Evolutionary conservation across 1,140 invertebrate genomes (phyloP), one percentile per base, ranked within the genome.

Genomic region (Lucilia sericata): DNA sequence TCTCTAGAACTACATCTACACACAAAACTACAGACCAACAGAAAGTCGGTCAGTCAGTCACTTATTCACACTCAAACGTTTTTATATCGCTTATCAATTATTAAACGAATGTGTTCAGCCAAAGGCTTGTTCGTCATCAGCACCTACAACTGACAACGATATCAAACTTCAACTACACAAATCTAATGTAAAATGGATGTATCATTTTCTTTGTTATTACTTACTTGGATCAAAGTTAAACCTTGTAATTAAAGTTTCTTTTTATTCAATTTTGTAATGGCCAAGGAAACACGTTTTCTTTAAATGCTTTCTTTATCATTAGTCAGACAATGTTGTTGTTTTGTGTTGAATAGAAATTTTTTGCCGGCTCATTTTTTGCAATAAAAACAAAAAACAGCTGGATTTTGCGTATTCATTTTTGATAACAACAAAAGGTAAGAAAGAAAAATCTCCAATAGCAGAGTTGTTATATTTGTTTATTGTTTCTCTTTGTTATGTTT

Each of bases 351-450:
- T 30, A 70, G 2, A 70, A 70, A 25, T 25, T 60, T 60, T 60
- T 60, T 25, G 65, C 65, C 65, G 65, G 65, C 12, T 70, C 19
- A 70, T 70, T 30, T 30, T 30, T 30, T 25, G 9, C 65, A 25
- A 70, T 70, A 70, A 70, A 70, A 70, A 70, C 65, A 70, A 70
- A 70, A 19, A 70, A 25, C 65, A 70, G 65, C 65, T 70, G 65
- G 21, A 21, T 70, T 25, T 19, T 70, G 17, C 60, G 19, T 5
- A 70, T 21, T 10, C 25, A 17, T 55, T 55, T 13, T n/a, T 30
- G 25, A 55, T 55, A 17, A 49, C 49, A 42, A 55, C 51, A 70
- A 21, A 60, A 17, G 55, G 7, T 13, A 17, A 60, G 14, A 60
- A n/a, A 60, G 17, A 60, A 60, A 60, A 60, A n/a, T 55, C 51